phyloP scores from a whole-genome alignment of 1,140 invertebrate species.

The Radopholus similis region DNA sequence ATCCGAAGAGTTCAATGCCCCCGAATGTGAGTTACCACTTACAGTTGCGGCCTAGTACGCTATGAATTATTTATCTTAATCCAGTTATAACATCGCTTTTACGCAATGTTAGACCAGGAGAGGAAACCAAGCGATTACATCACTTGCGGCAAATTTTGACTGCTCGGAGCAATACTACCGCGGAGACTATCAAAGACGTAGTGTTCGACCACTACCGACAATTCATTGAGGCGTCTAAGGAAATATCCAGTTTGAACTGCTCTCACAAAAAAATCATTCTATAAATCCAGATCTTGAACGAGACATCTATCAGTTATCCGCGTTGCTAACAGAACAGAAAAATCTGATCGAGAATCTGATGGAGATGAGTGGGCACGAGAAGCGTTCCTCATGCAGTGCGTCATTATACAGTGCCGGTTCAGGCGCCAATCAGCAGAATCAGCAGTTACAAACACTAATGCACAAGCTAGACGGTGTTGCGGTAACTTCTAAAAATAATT shows the following conservation, averaged over 20 bases:
- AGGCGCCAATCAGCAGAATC: slow-evolving; percentile 58
- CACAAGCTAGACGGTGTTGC: slow-evolving; percentile 61
- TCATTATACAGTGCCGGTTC: slow-evolving; percentile 63
- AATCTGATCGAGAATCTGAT: slow-evolving; percentile 76
- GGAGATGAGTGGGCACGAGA: slow-evolving; percentile 63
- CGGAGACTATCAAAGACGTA: slow-evolving; percentile 55
- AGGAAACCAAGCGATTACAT: slow-evolving; percentile 44
- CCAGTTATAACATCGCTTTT: slow-evolving; percentile 47
- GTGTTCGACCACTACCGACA: slow-evolving; percentile 59
- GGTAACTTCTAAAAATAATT: slow-evolving; percentile 19
- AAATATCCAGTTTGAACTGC: slow-evolving; percentile 47
- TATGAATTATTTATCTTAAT: slow-evolving; percentile 2
- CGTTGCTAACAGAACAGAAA: slow-evolving; percentile 88
- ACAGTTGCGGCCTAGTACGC: background rate
- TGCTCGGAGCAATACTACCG: slow-evolving; percentile 36
- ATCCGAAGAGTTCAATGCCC: slow-evolving; percentile 42
- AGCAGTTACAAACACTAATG: slow-evolving; percentile 66
- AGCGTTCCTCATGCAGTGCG: slow-evolving; percentile 63
- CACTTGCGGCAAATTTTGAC: slow-evolving; percentile 41
- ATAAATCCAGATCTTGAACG: slow-evolving; percentile 76
- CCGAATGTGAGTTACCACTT: slow-evolving; percentile 30
- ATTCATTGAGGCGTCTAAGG: slow-evolving; percentile 58
- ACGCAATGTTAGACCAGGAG: slow-evolving; percentile 36
- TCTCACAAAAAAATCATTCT: background rate
- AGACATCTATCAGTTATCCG: slow-evolving; percentile 96